Conservation (phyloP, 2,113 vertebrate species). For the Heterotis niloticus region DNA sequence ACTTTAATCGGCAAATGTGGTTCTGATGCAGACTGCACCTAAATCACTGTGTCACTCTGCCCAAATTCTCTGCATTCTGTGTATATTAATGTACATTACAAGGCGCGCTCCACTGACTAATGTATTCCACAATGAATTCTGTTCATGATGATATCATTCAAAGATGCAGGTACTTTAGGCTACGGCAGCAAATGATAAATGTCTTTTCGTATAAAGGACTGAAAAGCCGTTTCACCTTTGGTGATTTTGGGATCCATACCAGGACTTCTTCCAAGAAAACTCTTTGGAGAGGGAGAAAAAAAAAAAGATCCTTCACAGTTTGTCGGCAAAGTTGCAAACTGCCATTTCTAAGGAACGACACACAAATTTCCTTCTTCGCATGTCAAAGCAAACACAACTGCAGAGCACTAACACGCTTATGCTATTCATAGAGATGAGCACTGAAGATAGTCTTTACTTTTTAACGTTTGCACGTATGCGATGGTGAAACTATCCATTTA, state of each 20-base stretch:
- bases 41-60: constrained; percentile 17
- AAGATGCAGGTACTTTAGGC: neutral
- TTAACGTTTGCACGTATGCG: no score
- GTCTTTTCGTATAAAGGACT: neutral
- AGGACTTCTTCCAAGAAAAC: neutral
- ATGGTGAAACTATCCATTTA: no score
- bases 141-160: neutral
- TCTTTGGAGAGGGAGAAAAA: no score
- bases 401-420: no score
- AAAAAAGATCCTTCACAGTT: neutral
- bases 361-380: no score
- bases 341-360: no score
- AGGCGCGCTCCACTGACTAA: neutral
- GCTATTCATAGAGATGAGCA: no score
- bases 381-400: no score
- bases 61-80: neutral
- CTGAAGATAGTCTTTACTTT: no score
- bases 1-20: constrained; percentile 27
- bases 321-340: neutral
- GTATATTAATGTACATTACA: neutral
- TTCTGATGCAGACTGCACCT: constrained; percentile 12
- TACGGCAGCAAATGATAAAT: neutral
- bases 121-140: neutral
- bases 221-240: neutral
- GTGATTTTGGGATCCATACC: neutral